A percentile compares a stretch with the other conserved stretches of the same genome.
These are phyloP conservation scores for Pogonus chalceus DNA, from an alignment of 1,140 invertebrate genomes.

Conservation along the genomic window DNA sequence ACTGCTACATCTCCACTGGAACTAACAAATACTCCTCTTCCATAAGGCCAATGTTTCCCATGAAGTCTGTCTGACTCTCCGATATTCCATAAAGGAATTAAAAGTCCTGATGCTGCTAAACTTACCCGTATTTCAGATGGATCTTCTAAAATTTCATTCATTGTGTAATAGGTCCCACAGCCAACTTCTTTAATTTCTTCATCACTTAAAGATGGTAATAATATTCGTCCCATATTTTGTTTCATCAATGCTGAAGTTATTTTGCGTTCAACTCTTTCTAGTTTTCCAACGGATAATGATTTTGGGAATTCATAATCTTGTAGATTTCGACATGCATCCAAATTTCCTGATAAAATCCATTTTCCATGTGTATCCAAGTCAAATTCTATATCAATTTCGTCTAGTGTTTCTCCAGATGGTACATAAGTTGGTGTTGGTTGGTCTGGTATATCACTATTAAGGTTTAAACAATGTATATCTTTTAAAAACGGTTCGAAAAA, in stretches of 20 bases:
- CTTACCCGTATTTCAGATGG: conserved; percentile 54
- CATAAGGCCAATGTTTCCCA: conserved; percentile 76
- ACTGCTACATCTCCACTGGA: conserved; percentile 67
- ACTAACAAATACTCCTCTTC: conserved; percentile 75
- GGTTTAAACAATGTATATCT: conserved; percentile 62
- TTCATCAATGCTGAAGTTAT: conserved; percentile 53
- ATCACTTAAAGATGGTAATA: conserved; percentile 45
- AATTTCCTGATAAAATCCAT: conserved; percentile 59
- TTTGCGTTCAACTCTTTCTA: conserved; percentile 58
- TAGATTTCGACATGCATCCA: conserved; percentile 69
- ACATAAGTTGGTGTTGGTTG: conserved; percentile 48
- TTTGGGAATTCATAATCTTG: conserved; percentile 60
- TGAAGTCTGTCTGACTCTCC: conserved; percentile 56
- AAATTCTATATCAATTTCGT: conserved; percentile 36
- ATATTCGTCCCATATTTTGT: conserved; percentile 44
- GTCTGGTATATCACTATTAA: conserved; percentile 47
- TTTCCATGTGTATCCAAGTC: conserved; percentile 66
- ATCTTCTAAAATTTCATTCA: conserved; percentile 61
- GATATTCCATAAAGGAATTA: conserved; percentile 56
- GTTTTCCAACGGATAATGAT: conserved; percentile 54
- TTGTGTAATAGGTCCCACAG: conserved; percentile 58
- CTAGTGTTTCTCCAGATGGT: conserved; percentile 26
- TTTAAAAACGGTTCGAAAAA: conserved; percentile 68
- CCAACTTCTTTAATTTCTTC: conserved; percentile 42
- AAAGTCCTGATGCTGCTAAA: conserved; percentile 48